These are phyloP conservation scores for Premnoplex brunnescens DNA, from an alignment of 2,797 vertebrate species.

Conservation along the genomic window DNA sequence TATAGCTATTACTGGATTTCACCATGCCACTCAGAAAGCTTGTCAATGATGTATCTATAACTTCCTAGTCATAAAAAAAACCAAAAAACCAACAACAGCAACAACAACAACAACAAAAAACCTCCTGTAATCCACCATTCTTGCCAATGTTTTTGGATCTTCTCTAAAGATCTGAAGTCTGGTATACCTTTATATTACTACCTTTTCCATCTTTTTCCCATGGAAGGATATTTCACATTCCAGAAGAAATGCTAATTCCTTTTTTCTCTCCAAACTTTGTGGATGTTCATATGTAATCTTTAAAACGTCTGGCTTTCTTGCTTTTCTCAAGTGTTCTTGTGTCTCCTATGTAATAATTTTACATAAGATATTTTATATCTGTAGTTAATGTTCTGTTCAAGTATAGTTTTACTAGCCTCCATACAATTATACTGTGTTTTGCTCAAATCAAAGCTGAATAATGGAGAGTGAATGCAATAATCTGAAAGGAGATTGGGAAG, in stretches of 20 bases:
- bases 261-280: background rate
- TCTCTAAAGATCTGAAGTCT: background rate
- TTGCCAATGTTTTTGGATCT: background rate
- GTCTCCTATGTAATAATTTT: constrained; percentile 5
- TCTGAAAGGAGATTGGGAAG: background rate
- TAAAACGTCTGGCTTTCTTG: background rate
- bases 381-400: constrained; percentile 11
- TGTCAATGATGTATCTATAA: background rate
- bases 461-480: constrained; percentile 7
- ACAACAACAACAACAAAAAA: background rate
- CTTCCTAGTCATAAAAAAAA: background rate
- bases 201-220: background rate
- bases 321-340: background rate
- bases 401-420: background rate
- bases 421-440: background rate
- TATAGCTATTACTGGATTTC: background rate
- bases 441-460: constrained; percentile 38
- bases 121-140: background rate
- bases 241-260: background rate
- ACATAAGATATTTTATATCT: constrained; percentile 6
- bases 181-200: background rate
- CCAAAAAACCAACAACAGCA: background rate
- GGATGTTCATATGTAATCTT: background rate
- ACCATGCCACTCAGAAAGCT: background rate
- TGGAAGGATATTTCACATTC: background rate